Percentiles rank a stretch among this genome's conserved stretches.
These are phyloP conservation scores for Trachelus iudaicus DNA, from an alignment of 2,888 invertebrate genomes.

Conservation along the genomic window DNA sequence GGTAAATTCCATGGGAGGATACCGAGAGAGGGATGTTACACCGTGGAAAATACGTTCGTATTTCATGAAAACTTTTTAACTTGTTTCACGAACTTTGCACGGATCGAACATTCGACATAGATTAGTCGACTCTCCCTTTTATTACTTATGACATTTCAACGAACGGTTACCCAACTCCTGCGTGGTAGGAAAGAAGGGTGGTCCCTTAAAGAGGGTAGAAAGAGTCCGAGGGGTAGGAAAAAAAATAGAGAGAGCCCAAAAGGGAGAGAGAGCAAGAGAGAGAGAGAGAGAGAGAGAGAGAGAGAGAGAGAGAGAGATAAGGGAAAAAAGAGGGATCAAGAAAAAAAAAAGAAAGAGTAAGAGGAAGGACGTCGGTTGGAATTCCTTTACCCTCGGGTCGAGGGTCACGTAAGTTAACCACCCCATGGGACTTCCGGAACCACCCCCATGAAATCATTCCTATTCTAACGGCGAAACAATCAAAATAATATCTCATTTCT, in stretches of 20 bases:
- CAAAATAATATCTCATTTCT: constrained; percentile 33
- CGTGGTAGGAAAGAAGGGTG: neutral
- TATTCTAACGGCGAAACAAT: constrained; percentile 36
- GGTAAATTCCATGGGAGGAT: neutral
- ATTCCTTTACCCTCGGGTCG: constrained; percentile 11
- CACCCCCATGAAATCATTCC: constrained; percentile 24
- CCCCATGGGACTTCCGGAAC: constrained; percentile 4
- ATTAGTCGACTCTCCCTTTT: neutral
- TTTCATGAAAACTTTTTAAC: neutral
- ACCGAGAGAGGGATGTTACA: neutral
- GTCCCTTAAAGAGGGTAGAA: neutral
- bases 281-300: neutral
- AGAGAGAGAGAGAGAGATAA: constrained; percentile 1
- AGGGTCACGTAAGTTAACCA: constrained; percentile 27
- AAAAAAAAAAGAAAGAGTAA: constrained; percentile 5
- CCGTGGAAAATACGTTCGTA: neutral
- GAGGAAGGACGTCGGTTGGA: neutral
- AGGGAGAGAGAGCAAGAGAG: neutral
- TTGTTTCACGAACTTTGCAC: neutral
- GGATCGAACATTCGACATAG: neutral
- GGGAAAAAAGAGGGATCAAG: neutral
- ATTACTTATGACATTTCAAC: constrained; percentile 2
- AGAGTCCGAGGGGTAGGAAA: neutral
- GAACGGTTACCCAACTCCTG: neutral
- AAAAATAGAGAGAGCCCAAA: neutral